Base-by-base conservation (phyloP, 2,113 vertebrate species). In the Oryzias melastigma region DNA sequence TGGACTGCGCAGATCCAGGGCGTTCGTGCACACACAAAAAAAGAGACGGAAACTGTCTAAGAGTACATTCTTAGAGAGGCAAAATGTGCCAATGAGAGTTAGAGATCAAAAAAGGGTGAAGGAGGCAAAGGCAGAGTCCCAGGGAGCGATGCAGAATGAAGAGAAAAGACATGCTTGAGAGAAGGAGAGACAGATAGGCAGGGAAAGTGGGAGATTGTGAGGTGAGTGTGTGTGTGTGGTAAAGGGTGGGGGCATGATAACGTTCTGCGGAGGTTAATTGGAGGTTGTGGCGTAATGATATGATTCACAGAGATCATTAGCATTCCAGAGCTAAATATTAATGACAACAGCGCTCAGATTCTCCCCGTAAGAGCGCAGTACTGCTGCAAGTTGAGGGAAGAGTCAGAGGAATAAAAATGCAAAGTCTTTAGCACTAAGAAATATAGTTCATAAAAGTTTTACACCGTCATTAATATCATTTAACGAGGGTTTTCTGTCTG, bases 301-400 rank as follows among this genome's bases (percentile, higher is more conserved):
- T 63, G 79, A 89, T 80, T 87, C 86, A 87, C 65, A 76, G 77
- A 71, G 84, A 83, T 85, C 84, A 83, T 88, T 89, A 89, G 86
- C 86, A 88, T 87, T 84, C 75, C 67, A 52, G n/a, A 71, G 77
- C 84, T 89, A 88, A 89, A 89, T 88, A 89, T 89, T 89, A 88
- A 88, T 89, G 88, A 85, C 50, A 71, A 71, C 74, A 51, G 81
- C 13, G 67, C 82, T 80, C 73, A 20, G 46, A 80, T 79, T 75
- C 65, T 35, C 79, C 68, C 73, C 27, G 53, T 67, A 65, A 65
- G 64, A 80, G 84, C 63, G 59, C 64, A 24, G 47, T 24, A 61
- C 61, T 50, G 55, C 79, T 71, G 73, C 77, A 84, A 81, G 79
- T 81, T 75, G 77, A 66, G 82, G 75, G 69, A 55, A 42, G 41